phyloP scores from a whole-genome alignment of 2,888 invertebrate species.

The Tethea ocularis region DNA sequence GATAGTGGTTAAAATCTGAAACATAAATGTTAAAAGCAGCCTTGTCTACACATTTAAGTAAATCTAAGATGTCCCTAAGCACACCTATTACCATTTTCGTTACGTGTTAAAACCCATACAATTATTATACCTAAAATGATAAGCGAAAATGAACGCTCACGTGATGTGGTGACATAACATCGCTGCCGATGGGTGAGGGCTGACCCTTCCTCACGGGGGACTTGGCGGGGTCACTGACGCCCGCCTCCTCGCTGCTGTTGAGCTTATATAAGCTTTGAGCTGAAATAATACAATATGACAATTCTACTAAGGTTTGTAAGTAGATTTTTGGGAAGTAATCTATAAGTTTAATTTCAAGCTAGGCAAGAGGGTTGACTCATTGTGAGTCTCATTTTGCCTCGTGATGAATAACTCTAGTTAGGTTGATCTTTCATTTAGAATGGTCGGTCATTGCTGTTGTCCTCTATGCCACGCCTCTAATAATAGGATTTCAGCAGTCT shows the following conservation, averaged over 20 bases:
- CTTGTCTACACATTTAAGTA: not conserved
- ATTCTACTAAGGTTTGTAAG: not conserved
- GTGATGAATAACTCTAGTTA: no score
- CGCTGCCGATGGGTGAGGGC: constrained; percentile 74
- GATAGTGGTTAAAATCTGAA: not conserved
- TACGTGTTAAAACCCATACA: not conserved
- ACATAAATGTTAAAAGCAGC: not conserved
- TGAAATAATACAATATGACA: constrained; percentile 46
- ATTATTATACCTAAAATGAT: constrained; percentile 8
- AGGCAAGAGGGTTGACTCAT: no score
- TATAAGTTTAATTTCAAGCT: no score
- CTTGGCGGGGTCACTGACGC: constrained; percentile 59
- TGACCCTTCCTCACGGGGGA: constrained; percentile 72
- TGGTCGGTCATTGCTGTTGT: no score
- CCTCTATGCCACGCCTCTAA: no score
- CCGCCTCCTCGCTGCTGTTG: constrained; percentile 70
- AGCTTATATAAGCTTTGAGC: constrained; percentile 81
- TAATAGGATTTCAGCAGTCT: not conserved
- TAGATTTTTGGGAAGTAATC: no score
- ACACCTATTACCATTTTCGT: not conserved
- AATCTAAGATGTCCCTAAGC: not conserved
- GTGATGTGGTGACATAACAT: constrained; percentile 78
- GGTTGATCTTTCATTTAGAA: no score
- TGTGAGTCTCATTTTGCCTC: no score
- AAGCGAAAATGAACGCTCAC: constrained; percentile 40